phyloP scores from a whole-genome alignment of 2,888 invertebrate genomes.

The Hylaea fasciaria region DNA sequence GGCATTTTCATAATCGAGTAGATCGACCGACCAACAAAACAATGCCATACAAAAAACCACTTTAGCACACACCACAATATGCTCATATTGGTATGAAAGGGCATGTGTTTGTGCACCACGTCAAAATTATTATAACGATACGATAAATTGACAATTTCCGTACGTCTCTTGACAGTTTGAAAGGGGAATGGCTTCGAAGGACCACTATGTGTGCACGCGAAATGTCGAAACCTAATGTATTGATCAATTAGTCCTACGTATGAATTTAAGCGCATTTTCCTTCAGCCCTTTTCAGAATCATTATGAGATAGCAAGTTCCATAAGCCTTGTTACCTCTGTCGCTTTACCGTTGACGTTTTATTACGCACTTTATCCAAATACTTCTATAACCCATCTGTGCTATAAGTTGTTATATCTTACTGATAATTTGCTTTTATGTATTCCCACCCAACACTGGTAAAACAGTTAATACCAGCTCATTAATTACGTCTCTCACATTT shows the following conservation, averaged over 20 bases:
- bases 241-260: not conserved
- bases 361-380: too few species aligned
- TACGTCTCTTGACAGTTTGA: conserved; percentile 38
- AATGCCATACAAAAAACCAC: conserved; percentile 19
- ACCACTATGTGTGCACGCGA: conserved; percentile 22
- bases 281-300: too few species aligned
- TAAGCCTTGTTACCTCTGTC: too few species aligned
- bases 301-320: too few species aligned
- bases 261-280: not conserved
- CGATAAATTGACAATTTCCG: conserved; percentile 44
- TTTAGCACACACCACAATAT: conserved; percentile 9
- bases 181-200: conserved; percentile 35
- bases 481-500: conserved; percentile 10
- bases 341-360: too few species aligned
- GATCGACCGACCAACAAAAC: conserved; percentile 43
- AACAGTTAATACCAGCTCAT: not conserved
- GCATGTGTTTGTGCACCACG: conserved; percentile 38
- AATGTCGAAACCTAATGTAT: not conserved
- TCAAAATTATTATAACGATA: conserved; percentile 43
- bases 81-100: conserved; percentile 21
- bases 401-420: too few species aligned
- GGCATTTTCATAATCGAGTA: conserved; percentile 72
- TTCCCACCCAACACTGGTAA: too few species aligned
- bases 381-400: too few species aligned
- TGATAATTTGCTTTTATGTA: not conserved